Percentiles rank a stretch among this genome's conserved stretches.
Evolutionary conservation across 2,797 vertebrate species (phyloP).

Genomic region (Anas acuta): DNA sequence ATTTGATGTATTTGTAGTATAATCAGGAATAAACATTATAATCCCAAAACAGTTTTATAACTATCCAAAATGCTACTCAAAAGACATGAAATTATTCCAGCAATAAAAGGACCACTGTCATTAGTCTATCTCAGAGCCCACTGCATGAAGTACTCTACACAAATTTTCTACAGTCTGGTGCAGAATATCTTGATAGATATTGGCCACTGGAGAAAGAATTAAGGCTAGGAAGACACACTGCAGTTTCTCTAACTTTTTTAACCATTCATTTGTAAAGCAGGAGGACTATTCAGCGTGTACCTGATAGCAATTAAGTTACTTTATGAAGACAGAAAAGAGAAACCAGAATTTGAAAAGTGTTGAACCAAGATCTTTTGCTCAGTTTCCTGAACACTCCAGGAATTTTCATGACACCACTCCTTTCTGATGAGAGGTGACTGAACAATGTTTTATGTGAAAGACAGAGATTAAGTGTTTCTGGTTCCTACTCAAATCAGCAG

Average conservation of each 20-base stretch:
- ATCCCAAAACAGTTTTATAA: not conserved
- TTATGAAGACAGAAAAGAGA: not conserved
- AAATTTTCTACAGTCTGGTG: not conserved
- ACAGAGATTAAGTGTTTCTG: not conserved
- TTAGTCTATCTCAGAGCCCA: not conserved
- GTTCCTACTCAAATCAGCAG: not conserved
- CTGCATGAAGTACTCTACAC: not conserved
- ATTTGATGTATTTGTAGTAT: not conserved
- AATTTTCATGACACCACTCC: not conserved
- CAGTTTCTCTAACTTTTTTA: not conserved
- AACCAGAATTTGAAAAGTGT: not conserved
- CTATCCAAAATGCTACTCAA: not conserved
- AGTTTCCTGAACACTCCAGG: not conserved
- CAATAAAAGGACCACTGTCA: not conserved
- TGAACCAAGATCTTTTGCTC: not conserved
- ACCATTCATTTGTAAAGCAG: not conserved
- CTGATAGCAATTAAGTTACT: not conserved
- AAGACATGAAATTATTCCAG: not conserved
- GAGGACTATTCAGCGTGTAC: not conserved
- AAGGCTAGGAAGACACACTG: not conserved
- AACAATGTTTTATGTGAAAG: not conserved
- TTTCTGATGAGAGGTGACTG: not conserved
- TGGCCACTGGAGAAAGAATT: not conserved
- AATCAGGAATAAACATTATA: not conserved
- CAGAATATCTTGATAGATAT: not conserved